Base-by-base conservation (phyloP, 1,140 invertebrate species). In the Diabrotica virgifera region DNA sequence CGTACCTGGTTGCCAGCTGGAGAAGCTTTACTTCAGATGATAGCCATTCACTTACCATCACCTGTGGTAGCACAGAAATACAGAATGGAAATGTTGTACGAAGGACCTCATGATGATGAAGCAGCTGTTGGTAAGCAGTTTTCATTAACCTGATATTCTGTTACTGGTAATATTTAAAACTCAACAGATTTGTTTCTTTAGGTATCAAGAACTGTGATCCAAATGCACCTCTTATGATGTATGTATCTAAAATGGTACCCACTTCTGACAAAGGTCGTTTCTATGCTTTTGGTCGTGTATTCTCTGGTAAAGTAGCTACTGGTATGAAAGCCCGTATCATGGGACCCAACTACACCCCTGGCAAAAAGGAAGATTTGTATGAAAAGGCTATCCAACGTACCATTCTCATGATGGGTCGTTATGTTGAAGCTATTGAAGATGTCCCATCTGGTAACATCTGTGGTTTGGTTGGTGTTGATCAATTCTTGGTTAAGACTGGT, bases 381-480 rank as follows among this genome's bases (percentile, higher is more conserved):
- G 96, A 99, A 80, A 99, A 99, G 84, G 93, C 93, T 74, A 99
- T 99, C 81, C 97, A 99, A 83, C 89, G 96, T 85, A 99, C 98
- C 37, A 98, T 99, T 79, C 85, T 99, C 67, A 99, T 99, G 98
- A 99, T 99, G 98, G 98, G 98, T 72, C 93, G 98, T 86, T 98
- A 98, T 76, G 94, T 95, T 57, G 98, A 99, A 83, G 95, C 97
- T 67, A 99, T 99, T 81, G 97, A 99, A 83, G 96, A 99, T 86
- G 96, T 99, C 67, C 98, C 98, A 62, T 96, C 90, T 74, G 97
- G 98, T 80, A 99, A 99, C 87, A 99, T 99, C 82, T 99, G 96
- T 81, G 98, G 98, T 88, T 86, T 99, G 72, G 98, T 99, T 71
- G 98, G 98, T 80, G 97, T 99, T 65, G 98, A 99, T 88, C 97